Evolutionary conservation across 1,140 invertebrate species (phyloP).

Genomic region (Macrobrachium rosenbergii): DNA sequence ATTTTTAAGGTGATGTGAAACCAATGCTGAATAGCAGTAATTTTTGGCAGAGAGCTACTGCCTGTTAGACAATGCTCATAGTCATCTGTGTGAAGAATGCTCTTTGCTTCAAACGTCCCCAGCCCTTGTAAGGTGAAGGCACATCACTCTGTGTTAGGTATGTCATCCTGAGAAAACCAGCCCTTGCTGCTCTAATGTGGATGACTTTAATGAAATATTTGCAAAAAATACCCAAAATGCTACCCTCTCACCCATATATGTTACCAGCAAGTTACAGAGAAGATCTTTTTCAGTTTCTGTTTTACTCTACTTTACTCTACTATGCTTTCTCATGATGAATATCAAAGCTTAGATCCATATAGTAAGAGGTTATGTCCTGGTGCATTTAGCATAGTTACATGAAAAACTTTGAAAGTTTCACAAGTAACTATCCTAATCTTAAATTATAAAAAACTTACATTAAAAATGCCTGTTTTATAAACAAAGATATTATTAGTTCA

Average conservation of each 20-base stretch:
- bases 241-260: conserved; percentile 47
- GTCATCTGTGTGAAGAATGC: too few relatives aligned
- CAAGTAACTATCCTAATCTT: background rate
- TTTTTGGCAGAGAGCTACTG: too few relatives aligned
- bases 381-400: background rate
- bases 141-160: conserved; percentile 31
- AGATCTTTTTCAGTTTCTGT: too few relatives aligned
- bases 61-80: too few relatives aligned
- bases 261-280: conserved; percentile 36
- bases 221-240: conserved; percentile 12
- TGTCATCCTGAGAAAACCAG: conserved; percentile 45
- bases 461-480: too few relatives aligned
- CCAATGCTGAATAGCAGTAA: conserved; percentile 2
- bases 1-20: conserved; percentile 14
- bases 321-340: conserved; percentile 40
- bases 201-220: background rate
- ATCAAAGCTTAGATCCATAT: conserved; percentile 35
- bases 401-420: background rate
- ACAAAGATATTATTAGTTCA: too few relatives aligned
- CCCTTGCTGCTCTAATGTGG: conserved; percentile 10
- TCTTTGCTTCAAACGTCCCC: background rate
- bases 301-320: conserved; percentile 4
- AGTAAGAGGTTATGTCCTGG: conserved; percentile 24
- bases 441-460: background rate
- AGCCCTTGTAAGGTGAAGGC: conserved; percentile 39